Base-by-base conservation (phyloP, 2,888 invertebrate species). In the Aphrophora alni region DNA sequence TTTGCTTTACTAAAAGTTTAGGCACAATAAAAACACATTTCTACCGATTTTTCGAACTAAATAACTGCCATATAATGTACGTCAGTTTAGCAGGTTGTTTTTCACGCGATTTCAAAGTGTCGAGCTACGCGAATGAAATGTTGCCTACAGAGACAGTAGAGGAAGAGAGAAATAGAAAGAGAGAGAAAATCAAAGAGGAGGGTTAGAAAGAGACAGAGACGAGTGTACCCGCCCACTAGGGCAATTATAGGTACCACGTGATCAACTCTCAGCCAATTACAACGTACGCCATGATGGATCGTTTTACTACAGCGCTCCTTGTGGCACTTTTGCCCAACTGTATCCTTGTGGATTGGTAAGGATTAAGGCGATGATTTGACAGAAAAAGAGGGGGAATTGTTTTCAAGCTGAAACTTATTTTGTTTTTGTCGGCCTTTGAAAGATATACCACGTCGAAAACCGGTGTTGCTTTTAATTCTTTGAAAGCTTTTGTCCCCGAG, bases 171-270 rank as follows among this genome's bases (percentile, higher is more conserved):
- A 80, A 70, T 28, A 27, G n/a, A n/a, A n/a, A n/a, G 73, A 72
- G 71, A 38, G 33, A 27, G 75, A 14, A 70, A 21, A 59, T 21
- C 59, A 21, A 59, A 59, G 59, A 59, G 75, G 77, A 38, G 80
- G 77, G 79, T 44, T 44, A 27, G 38, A 79, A 33, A 72, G 27
- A 24, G 33, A 77, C 38, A 28, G 76, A 27, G 73, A 78, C 51
- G 33, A 33, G 68, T 27, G 51, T 4, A 88, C 88, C 89, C 92
- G 90, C 91, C 92, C 89, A 89, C 90, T 87, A 21, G 88, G 88
- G 89, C 90, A 90, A 91, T 92, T 91, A 91, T 89, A 90, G 89
- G n/a, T 89, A 89, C 89, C 93, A 92, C 92, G 92, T 93, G 92
- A 91, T 89, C 87, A 83, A 82, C 84, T 85, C 83, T 85, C 87